Evolutionary conservation across 1,140 invertebrate species (phyloP), one percentile per base, ranked within the genome.

Genomic region (Drosophila dunni): DNA sequence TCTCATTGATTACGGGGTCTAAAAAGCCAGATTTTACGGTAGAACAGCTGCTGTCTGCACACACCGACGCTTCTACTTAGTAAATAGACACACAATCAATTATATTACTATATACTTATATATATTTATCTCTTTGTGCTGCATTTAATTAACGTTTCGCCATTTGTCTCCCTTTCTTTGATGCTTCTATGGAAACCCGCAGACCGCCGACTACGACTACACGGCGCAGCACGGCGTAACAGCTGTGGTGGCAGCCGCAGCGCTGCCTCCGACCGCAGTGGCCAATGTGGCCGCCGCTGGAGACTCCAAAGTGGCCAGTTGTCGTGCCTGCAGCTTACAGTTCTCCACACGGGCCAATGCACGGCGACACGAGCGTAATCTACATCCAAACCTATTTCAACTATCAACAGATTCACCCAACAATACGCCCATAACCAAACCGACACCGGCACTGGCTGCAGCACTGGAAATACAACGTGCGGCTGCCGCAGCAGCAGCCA

Each of bases 321-420:
- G 91, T 38, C 82, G 91, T 11, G 86, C 92, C 7, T 92, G 92
- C 60, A 92, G 92, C 54, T 61, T 92, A 34, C 86, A 92, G 70
- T 92, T 92, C 57, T 92, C 91, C 15, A 92, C 92, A 20, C 88
- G 91, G 3, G 91, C 92, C 29, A 92, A 92, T 78, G 92, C 92
- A 17, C 88, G 91, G 7, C 91, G 92, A 1, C 92, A 92, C 45
- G 92, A 92, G 29, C 85, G 91, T 3, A 92, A 92, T 67, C 64
- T 92, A 42, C 92, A 92, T 69, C 89, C 91, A 10, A 91, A 92
- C 63, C 79, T 92, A n/a, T 92, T 92, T 62, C 85, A 90, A 60
- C 54, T 90, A n/a, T 89, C 80, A 7, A 88, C 91, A 8, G 78
- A 91, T 50, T 88, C 85, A 36, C 78, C 89, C 6, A 89, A 90